Percentiles rank a stretch among this genome's conserved stretches.
Conservation (phyloP, 2,888 invertebrate genomes). For the Rotaria socialis region DNA sequence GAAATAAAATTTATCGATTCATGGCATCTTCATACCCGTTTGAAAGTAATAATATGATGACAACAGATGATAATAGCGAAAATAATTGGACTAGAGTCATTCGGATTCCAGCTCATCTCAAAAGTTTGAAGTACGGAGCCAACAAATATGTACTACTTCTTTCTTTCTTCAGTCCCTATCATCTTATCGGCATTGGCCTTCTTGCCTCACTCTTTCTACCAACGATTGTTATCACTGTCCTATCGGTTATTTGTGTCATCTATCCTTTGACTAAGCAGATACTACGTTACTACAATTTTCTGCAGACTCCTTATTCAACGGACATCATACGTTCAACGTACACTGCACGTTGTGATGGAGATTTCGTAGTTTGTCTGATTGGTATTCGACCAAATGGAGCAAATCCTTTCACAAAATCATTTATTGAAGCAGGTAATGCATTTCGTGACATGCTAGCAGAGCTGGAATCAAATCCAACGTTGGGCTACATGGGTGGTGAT, state of each 20-base stretch:
- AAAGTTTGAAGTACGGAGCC: background rate
- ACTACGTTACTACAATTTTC: background rate
- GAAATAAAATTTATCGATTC: no score
- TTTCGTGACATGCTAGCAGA: background rate
- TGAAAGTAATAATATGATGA: background rate
- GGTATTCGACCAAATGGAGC: background rate
- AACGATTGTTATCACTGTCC: background rate
- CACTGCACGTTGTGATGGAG: background rate
- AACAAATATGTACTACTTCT: background rate
- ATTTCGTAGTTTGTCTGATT: background rate
- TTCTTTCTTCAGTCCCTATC: background rate
- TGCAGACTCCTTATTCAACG: background rate
- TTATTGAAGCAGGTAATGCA: background rate
- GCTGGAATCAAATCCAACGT: background rate
- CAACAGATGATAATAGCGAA: background rate
- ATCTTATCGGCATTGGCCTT: background rate
- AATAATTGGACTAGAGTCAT: background rate
- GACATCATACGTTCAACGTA: background rate
- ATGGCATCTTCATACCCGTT: background rate
- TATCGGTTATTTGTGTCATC: background rate
- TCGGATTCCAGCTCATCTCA: background rate
- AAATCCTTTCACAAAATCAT: background rate
- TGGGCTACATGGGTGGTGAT: background rate
- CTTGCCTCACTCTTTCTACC: background rate
- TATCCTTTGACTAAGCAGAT: background rate